Base-by-base conservation (phyloP, 2,113 vertebrate genomes). In the Xiphophorus couchianus region DNA sequence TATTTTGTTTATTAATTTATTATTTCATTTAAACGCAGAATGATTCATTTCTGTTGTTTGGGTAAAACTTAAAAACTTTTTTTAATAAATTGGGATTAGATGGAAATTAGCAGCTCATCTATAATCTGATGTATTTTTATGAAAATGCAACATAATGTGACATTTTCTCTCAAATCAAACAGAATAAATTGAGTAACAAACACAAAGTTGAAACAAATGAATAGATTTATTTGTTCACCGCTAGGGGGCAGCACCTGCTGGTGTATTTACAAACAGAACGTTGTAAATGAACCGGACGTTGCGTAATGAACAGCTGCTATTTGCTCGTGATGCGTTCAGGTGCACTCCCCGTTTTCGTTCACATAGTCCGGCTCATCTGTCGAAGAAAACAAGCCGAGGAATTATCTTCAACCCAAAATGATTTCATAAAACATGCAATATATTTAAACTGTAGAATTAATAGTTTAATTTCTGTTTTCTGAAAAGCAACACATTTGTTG, bases 341-440 rank as follows among this genome's bases (percentile, higher is more conserved):
- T 19, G 30, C 48, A 25, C 1, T 76, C 22, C 0, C 14, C 10
- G 4, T 17, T n/a, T 69, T 72, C 66, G 61, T 90, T 90, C 42
- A 72, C 89, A 27, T 91, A 91, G 72, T 91, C 89, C 0, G 76
- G 78, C 3, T 88, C 87, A 3, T 62, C 85, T 78, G 69, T 17
- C 0, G 5, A 0, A 62, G 29, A 33, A 22, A 15, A 35, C 12
- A 39, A 62, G 17, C 61, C 44, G 48, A n/a, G 22, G 25, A 25
- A 9, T 48, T 19, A 3, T 58, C 10, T 58, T 3, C 25, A 58
- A n/a, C 1, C 17, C 17, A 0, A 48, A 37, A 37, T 10, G 35
- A 37, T 37, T 37, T 2, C 3, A 37, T 37, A 37, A 37, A 37
- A 37, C 35, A 37, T 37, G 35, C 35, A 37, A 37, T 2, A 11